These are phyloP conservation scores for Propithecus coquereli DNA, from an alignment of 2,113 vertebrate species.

Conservation along the genomic window DNA sequence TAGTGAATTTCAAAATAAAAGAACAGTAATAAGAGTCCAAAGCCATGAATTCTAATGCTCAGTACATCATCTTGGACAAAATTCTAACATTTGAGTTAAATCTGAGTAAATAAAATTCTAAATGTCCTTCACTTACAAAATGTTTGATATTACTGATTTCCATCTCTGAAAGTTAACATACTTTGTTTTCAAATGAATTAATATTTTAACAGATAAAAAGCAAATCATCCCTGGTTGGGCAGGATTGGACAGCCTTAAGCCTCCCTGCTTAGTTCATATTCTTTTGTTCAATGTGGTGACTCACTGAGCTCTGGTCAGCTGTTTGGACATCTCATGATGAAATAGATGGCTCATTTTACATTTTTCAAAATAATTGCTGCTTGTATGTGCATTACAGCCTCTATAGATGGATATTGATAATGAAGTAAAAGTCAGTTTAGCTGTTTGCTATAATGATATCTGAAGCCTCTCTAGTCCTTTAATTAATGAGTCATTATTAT, in stretches of 20 bases:
- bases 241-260: accelerated
- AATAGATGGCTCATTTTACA: not conserved
- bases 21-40: not conserved
- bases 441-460: not conserved
- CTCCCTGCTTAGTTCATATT: not conserved
- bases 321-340: not conserved
- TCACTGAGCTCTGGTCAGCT: not conserved
- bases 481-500: not conserved
- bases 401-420: not conserved
- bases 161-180: not conserved
- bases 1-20: not conserved
- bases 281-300: not conserved
- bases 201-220: not conserved
- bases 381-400: not conserved
- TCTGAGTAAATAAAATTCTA: not conserved
- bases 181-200: not conserved
- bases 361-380: not conserved
- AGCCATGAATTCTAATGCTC: too few relatives aligned
- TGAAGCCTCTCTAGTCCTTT: not conserved
- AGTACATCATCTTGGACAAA: not conserved
- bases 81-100: not conserved
- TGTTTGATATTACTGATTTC: not conserved
- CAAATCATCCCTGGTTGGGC: not conserved
- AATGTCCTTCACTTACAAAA: not conserved
- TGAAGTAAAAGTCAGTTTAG: not conserved